Evolutionary conservation across 2,888 invertebrate species (phyloP), one percentile per base, ranked within the genome.

Genomic region (Tetanocera ferruginea): DNA sequence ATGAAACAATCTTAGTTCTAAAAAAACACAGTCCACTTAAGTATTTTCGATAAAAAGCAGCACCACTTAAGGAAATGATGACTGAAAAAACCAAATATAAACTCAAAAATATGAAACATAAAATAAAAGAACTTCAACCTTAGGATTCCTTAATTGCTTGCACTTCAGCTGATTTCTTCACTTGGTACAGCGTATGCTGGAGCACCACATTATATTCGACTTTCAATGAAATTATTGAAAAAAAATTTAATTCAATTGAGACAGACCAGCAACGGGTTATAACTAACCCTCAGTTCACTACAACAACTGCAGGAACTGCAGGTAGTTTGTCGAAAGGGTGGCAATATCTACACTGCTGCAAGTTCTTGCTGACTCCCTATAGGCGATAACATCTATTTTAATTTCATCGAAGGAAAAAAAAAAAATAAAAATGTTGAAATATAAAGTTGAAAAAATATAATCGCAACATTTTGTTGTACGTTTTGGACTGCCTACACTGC

Each of bases 171-270:
- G 57, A 11, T 72, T 34, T 37, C 37, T 57, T 19, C 17, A 23
- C 57, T 17, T 28, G n/a, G n/a, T 9, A 28, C 5, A 28, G 6
- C 31, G 31, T 5, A 17, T 37, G 31, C 43, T 69, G 67, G 17
- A 28, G 28, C 23, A 60, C 8, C 11, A 37, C 25, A 72, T 72
- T 72, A 72, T 72, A 37, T 60, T 72, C 23, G 72, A 37, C 72
- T 60, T 72, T 37, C 57, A 72, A 72, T 72, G 37, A 72, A 72
- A 23, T 72, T 72, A 72, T 72, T 72, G 72, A 72, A 72, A 60
- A 72, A 60, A 72, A 57, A 60, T 60, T 5, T 14, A 60, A 17
- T 37, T 72, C 60, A 72, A 72, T 72, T 72, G 72, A 72, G 57
- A 37, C 11, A 28, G 14, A 43, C 28, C 23, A 60, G 28, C 28